Base-by-base conservation (phyloP, 2,113 vertebrate species). In the Glaucomys volans region DNA sequence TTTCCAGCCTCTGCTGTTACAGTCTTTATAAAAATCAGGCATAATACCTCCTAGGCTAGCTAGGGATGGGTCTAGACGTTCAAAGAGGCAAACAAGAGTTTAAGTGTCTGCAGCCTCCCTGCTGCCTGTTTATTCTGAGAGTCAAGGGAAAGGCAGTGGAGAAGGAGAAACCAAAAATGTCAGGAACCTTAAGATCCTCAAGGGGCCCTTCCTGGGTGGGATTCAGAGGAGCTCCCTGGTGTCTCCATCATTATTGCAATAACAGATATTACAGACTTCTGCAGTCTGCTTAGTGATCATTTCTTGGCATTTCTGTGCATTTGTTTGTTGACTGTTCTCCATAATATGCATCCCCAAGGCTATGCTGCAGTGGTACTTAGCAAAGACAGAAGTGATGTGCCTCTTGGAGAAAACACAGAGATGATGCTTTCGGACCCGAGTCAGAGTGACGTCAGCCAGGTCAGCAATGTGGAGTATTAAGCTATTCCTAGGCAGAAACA, bases 231-330 rank as follows among this genome's bases (percentile, higher is more conserved):
- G 1, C 6, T 57, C 2, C 17, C 40, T n/a, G 35, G 37, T 5
- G n/a, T 13, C 32, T 11, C 7, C 3, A 8, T 10, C 2, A 1
- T 11, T 50, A 1, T 30, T 50, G 26, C 9, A 47, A 32, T 20
- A 35, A 67, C 8, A 5, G 17, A 50, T 30, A 26, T 3, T 17
- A 6, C 40, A 20, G 37, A 35, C 86, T 69, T 37, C 14, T 8
- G 16, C 0, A 2, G 18, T 4, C 22, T 24, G 42, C 1, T 8
- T 47, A 16, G 32, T 32, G 22, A n/a, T 11, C 26, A 14, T 35
- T 59, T 92, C n/a, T 35, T 62, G 62, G 2, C 52, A 59, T 44
- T 81, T 81, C 30, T 9, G 40, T 22, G 14, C 28, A 72, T 92
- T 89, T 50, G 18, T 0, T 20, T 17, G 47, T 57, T 35, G 50